These are phyloP conservation scores for Limenitis camilla DNA, from an alignment of 2,888 invertebrate species.

Conservation along the genomic window DNA sequence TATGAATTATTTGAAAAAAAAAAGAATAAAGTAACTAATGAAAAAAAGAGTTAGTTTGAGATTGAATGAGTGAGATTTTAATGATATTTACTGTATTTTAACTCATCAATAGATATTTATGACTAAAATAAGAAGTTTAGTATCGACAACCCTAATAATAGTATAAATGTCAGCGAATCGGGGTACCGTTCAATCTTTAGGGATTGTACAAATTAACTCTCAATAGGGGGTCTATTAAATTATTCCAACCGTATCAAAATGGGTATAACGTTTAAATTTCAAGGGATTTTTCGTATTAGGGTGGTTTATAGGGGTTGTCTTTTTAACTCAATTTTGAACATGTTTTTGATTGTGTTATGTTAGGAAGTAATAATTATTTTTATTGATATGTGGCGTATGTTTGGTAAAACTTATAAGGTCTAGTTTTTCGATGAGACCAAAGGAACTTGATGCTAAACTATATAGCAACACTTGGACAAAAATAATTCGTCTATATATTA, in stretches of 20 bases:
- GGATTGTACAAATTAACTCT: constrained; percentile 14
- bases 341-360: constrained; percentile 13
- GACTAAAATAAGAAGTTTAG: not conserved
- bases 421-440: no score
- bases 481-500: no score
- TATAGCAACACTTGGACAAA: no score
- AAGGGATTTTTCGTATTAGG: not conserved
- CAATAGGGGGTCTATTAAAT: constrained; percentile 4
- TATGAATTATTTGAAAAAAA: no score
- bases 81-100: no score
- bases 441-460: no score
- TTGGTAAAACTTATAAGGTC: no score
- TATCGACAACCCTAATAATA: constrained; percentile 12
- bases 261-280: constrained; percentile 8
- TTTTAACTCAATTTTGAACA: constrained; percentile 19
- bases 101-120: not conserved
- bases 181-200: constrained; percentile 14
- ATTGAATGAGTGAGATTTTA: no score
- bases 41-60: no score
- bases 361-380: no score
- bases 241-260: not conserved
- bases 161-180: constrained; percentile 17
- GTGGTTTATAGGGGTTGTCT: constrained; percentile 6
- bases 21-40: no score
- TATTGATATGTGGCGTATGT: no score